phyloP scores from a whole-genome alignment of 1,140 invertebrate genomes.

The Caenorhabditis remanei region DNA sequence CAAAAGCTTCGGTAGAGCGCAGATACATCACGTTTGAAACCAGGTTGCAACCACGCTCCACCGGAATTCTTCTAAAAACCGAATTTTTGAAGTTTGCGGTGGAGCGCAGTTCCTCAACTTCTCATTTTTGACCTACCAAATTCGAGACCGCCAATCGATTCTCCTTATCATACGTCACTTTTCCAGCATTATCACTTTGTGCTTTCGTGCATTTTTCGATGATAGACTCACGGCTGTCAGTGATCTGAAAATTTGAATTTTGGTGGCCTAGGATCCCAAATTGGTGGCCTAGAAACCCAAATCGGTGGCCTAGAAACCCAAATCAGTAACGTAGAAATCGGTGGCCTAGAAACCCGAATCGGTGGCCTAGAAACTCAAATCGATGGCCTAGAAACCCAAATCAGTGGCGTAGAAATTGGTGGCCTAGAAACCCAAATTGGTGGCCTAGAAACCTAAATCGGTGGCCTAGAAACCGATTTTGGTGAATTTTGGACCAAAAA shows the following conservation, averaged over 20 bases:
- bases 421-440: slow-evolving; percentile 69
- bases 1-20: too few species aligned
- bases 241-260: slow-evolving; percentile 35
- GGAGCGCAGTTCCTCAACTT: too few species aligned
- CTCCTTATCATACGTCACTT: slow-evolving; percentile 69
- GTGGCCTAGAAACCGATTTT: slow-evolving; percentile 80
- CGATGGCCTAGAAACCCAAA: slow-evolving; percentile 70
- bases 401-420: not conserved
- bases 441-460: slow-evolving; percentile 6
- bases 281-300: too few species aligned
- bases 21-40: too few species aligned
- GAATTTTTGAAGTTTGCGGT: too few species aligned
- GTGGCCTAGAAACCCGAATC: slow-evolving; percentile 70
- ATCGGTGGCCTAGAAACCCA: too few species aligned
- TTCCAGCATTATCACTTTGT: slow-evolving; percentile 84
- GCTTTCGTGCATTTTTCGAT: slow-evolving; percentile 89
- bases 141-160: slow-evolving; percentile 66
- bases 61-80: too few species aligned
- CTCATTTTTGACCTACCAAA: slow-evolving; percentile 55
- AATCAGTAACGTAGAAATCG: not conserved
- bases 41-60: too few species aligned
- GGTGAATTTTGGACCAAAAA: slow-evolving; percentile 84
- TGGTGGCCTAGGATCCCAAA: slow-evolving; percentile 68
- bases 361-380: slow-evolving; percentile 12
- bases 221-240: slow-evolving; percentile 83